Base-by-base conservation (phyloP, 2,888 invertebrate species). In the Salticus scenicus region DNA sequence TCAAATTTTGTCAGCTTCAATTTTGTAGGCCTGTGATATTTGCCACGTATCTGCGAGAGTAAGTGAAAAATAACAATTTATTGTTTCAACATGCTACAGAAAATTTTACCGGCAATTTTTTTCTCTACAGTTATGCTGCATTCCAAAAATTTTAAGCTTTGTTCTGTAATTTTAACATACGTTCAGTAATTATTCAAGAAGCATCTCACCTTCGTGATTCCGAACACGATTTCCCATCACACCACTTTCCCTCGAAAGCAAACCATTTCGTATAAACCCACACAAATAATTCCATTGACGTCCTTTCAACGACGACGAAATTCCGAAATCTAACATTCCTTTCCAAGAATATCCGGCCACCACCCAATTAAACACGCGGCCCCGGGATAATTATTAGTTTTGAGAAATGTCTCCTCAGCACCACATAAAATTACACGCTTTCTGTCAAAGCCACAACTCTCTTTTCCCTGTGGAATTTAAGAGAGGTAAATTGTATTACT, bases 281-380 rank as follows among this genome's bases (percentile, higher is more conserved):
- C 77, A 77, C 77, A 84, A 84, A 84, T 84, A 84, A 84, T 84
- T 77, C 57, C 83, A 84, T 84, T 84, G 83, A 84, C 77, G 71
- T 63, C 77, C 83, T 84, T 77, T 84, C 83, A 84, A 77, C 83
- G 77, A 67, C 67, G 66, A 71, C 24, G 57, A 57, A 72, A 69
- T 67, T 64, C 47, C 67, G 69, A 81, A 74, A 74, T 63, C 66
- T 66, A 67, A 72, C 24, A 47, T 20, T 33, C 30, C 80, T 64
- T 57, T 71, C 67, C 83, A 84, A 84, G 83, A 84, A 66, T 84
- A 84, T 84, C 83, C 77, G 73, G 73, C 77, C 73, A 72, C 83
- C 83, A 72, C 66, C 83, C 83, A 84, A 84, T 84, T 84, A 84
- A 84, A 84, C 83, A 78, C 77, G 72, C 57, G 27, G 51, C 57